Evolutionary conservation across 2,888 invertebrate genomes (phyloP).

Genomic region (Polia nebulosa): DNA sequence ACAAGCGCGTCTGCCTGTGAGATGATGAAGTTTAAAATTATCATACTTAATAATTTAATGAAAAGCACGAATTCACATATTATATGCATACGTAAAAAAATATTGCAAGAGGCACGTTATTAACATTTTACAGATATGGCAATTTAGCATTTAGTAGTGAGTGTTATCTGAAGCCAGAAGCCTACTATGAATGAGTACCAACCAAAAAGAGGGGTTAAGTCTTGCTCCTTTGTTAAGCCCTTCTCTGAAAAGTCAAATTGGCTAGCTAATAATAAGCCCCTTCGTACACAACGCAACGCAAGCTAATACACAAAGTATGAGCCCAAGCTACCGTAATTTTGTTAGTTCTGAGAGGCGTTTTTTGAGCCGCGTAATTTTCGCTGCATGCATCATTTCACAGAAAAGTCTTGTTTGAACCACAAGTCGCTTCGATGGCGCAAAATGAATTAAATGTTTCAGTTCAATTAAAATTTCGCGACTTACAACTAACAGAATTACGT

Average conservation of each 20-base stretch:
- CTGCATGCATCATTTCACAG: neutral
- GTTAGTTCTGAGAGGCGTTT: neutral
- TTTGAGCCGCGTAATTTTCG: neutral
- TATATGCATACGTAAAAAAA: slow-evolving; percentile 3
- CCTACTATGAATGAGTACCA: slow-evolving; percentile 82
- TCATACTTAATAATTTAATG: neutral
- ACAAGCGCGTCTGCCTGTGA: neutral
- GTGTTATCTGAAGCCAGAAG: slow-evolving; percentile 66
- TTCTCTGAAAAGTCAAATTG: slow-evolving; percentile 87
- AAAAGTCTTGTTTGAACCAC: neutral
- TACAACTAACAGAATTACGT: neutral
- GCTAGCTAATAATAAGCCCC: slow-evolving; percentile 71
- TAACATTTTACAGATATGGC: slow-evolving; percentile 14
- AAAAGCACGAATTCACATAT: slow-evolving; percentile 17
- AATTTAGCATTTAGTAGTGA: slow-evolving; percentile 40
- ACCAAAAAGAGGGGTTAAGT: slow-evolving; percentile 85
- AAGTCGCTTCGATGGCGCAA: too few relatives aligned
- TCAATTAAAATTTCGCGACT: neutral
- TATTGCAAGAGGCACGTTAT: slow-evolving; percentile 35
- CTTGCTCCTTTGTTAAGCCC: slow-evolving; percentile 86
- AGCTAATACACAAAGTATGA: neutral
- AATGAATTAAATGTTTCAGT: too few relatives aligned
- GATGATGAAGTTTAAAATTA: neutral
- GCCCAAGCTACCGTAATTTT: neutral
- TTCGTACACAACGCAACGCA: slow-evolving; percentile 27